Base-by-base conservation (phyloP, 2,888 invertebrate genomes). In the Isotomurus palustris region DNA sequence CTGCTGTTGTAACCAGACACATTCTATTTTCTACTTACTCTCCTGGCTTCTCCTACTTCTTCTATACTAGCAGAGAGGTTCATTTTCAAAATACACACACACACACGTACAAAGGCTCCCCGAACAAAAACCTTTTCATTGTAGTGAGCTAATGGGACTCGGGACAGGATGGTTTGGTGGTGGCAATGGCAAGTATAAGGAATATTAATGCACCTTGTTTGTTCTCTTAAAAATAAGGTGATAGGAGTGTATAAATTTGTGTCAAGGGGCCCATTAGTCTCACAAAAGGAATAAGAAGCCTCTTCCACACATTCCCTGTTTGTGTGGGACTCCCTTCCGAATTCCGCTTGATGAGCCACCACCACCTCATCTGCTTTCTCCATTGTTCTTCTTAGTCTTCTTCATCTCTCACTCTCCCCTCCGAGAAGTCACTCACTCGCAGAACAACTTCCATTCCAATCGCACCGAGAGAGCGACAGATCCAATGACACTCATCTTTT, bases 181-280 rank as follows among this genome's bases (percentile, higher is more conserved):
- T 19, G 36, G 21, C 14, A 12, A 8, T 12, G 36, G 29, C 21
- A 29, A 27, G 40, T 48, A 56, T 58, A 56, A 52, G 55, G 58
- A 64, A 61, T 64, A 61, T 59, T 61, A 64, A 64, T 64, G 53
- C 51, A 52, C 47, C 48, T 62, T 62, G 62, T 59, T 62, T 59
- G 56, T 58, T 59, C 43, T 53, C 56, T 53, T 60, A 55, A 59
- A 60, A 52, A 55, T 51, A 57, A 45, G 47, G 47, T 49, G 49
- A 59, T 51, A 54, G 55, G 41, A 48, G 36, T 51, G 58, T 62
- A 62, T 66, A 68, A 65, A 68, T 66, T 66, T 53, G 66, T 63
- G 66, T 66, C 68, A 61, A 52, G 68, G 64, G 68, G 61, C 60
- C 62, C 65, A 68, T 67, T 67, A 67, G 58, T 59, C 60, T 59